Percentiles rank a stretch among this genome's conserved stretches.
Conservation (phyloP, 2,113 vertebrate species). For the Phylloscopus trochiloides region DNA sequence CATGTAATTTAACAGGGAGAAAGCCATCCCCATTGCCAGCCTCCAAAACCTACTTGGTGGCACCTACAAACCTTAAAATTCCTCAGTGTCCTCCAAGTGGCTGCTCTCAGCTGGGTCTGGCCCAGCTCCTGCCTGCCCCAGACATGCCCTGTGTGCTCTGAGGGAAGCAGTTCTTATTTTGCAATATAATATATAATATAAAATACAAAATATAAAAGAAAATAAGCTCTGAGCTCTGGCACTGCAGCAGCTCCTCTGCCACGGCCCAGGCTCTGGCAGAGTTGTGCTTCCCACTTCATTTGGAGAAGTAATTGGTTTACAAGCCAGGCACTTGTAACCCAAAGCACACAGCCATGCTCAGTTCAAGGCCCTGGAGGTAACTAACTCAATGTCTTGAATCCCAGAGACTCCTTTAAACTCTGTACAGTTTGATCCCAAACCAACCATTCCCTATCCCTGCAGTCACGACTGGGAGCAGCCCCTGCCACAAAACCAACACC, state of each 20-base stretch:
- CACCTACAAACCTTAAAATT: neutral
- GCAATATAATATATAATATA: too few relatives aligned
- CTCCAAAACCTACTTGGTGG: neutral
- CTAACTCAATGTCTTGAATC: accelerated
- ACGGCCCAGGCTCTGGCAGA: neutral
- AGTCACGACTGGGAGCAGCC: neutral
- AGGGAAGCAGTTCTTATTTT: too few relatives aligned
- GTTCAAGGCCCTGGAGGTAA: neutral
- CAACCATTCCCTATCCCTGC: neutral
- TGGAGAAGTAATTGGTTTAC: neutral
- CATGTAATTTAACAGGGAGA: neutral
- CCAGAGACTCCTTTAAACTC: neutral
- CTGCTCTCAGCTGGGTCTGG: neutral
- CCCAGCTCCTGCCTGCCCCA: neutral
- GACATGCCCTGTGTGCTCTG: neutral
- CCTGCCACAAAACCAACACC: accelerated
- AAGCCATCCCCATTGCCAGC: neutral
- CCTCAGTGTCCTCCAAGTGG: neutral
- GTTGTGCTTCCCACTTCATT: accelerated
- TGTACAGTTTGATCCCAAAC: neutral
- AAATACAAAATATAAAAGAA: too few relatives aligned
- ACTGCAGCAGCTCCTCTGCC: neutral
- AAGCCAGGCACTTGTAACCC: neutral
- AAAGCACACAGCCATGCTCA: neutral
- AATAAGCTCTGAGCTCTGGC: neutral